A percentile compares a stretch with the other conserved stretches of the same genome.
These are phyloP conservation scores for Rhizomys pruinosus DNA, from an alignment of 2,113 vertebrate genomes.

Conservation along the genomic window DNA sequence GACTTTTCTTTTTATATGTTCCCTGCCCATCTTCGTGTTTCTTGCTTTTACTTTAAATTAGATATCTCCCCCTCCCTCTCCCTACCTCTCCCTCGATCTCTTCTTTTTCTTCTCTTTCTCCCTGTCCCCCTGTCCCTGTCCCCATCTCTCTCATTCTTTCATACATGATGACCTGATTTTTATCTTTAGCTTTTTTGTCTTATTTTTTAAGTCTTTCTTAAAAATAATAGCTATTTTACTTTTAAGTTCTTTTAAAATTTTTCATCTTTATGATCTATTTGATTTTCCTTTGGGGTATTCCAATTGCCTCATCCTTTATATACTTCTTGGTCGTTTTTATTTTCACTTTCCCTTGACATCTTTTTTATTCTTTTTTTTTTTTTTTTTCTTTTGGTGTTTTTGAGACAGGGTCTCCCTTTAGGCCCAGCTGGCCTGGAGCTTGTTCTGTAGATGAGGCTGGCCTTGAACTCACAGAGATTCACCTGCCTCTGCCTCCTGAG, in stretches of 20 bases:
- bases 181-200: neutral
- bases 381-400: too few species aligned
- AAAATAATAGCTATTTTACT: neutral
- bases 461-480: too few species aligned
- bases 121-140: neutral
- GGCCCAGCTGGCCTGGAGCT: too few species aligned
- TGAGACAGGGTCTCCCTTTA: too few species aligned
- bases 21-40: too few species aligned
- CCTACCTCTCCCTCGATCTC: neutral
- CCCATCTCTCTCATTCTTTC: too few species aligned
- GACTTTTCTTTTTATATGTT: too few species aligned
- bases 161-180: neutral
- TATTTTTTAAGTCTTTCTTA: neutral
- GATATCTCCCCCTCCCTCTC: neutral
- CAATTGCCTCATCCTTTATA: neutral
- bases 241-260: neutral
- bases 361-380: too few species aligned
- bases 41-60: slow-evolving; percentile 5
- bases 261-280: neutral
- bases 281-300: neutral
- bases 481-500: too few species aligned
- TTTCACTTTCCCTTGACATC: neutral
- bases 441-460: too few species aligned
- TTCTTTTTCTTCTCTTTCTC: too few species aligned
- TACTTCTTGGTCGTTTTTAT: neutral